phyloP scores from a whole-genome alignment of 2,113 vertebrate genomes.

The Camelus dromedarius region DNA sequence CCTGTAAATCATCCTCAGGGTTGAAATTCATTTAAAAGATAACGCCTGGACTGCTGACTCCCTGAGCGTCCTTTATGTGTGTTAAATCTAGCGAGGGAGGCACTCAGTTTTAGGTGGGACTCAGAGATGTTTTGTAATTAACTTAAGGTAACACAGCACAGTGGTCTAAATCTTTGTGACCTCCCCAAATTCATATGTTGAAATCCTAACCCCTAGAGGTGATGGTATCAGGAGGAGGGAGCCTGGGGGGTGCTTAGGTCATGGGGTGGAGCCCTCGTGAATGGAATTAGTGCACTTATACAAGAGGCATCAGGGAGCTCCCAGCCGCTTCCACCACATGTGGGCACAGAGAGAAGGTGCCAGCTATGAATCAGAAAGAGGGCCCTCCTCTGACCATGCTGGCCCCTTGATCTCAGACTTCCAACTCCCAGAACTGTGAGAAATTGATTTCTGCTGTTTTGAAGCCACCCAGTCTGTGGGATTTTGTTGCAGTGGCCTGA shows the following conservation, averaged over 20 bases:
- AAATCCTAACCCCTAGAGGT: not conserved
- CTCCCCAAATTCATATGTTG: not conserved
- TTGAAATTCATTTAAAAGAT: not conserved
- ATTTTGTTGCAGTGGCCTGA: not conserved
- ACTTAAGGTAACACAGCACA: not conserved
- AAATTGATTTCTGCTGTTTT: not conserved
- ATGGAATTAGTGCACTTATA: not conserved
- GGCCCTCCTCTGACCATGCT: not conserved
- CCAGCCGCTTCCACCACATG: not conserved
- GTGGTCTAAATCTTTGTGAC: not conserved
- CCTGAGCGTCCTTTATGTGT: not conserved
- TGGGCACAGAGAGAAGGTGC: not conserved
- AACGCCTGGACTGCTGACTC: not conserved
- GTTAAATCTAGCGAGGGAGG: not conserved
- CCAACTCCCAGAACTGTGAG: not conserved
- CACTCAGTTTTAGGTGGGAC: not conserved
- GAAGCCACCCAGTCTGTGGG: not conserved
- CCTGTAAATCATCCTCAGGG: not conserved
- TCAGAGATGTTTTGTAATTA: not conserved
- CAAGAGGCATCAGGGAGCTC: not conserved
- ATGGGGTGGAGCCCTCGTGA: not conserved
- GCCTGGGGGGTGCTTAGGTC: not conserved
- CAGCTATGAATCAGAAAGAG: not conserved
- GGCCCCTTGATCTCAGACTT: not conserved
- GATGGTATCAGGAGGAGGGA: not conserved